These are phyloP conservation scores for Nesogale talazaci DNA, from an alignment of 2,113 vertebrate genomes.

Conservation along the genomic window DNA sequence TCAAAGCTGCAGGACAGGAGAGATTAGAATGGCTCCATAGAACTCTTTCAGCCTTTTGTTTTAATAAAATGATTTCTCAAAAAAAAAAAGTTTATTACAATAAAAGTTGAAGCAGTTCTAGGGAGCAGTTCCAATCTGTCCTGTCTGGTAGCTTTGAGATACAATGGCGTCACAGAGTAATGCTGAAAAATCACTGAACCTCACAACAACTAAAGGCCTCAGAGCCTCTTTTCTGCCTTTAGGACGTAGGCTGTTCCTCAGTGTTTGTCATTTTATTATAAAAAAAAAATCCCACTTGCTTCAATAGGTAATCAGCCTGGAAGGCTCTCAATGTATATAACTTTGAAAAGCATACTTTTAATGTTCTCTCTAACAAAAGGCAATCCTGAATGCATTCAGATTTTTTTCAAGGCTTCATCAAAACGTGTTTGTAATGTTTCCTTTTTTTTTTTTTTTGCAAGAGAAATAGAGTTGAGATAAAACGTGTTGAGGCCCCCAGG, in stretches of 20 bases:
- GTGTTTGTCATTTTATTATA: not conserved
- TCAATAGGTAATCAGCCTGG: not conserved
- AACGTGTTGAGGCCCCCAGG: constrained; percentile 34
- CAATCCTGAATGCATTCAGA: constrained; percentile 8
- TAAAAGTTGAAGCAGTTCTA: not conserved
- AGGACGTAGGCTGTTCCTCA: not conserved
- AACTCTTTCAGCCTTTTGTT: too few relatives aligned
- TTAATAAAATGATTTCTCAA: too few relatives aligned
- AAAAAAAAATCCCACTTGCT: not conserved
- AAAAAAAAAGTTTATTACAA: too few relatives aligned
- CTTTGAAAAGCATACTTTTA: not conserved
- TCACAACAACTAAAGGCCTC: not conserved
- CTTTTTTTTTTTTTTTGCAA: constrained; percentile 25
- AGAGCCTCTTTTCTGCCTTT: not conserved
- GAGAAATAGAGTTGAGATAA: constrained; percentile 41
- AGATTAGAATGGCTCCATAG: too few relatives aligned
- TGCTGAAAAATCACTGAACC: not conserved
- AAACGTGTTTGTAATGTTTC: constrained; percentile 26
- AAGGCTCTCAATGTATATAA: not conserved
- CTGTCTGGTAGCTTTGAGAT: not conserved
- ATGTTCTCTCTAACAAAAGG: not conserved
- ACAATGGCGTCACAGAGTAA: too few relatives aligned
- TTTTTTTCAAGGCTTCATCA: not conserved
- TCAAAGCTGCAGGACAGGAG: too few relatives aligned
- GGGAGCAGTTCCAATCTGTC: not conserved